Base-by-base conservation (phyloP, 2,797 vertebrate species). In the Poecilia velifera region DNA sequence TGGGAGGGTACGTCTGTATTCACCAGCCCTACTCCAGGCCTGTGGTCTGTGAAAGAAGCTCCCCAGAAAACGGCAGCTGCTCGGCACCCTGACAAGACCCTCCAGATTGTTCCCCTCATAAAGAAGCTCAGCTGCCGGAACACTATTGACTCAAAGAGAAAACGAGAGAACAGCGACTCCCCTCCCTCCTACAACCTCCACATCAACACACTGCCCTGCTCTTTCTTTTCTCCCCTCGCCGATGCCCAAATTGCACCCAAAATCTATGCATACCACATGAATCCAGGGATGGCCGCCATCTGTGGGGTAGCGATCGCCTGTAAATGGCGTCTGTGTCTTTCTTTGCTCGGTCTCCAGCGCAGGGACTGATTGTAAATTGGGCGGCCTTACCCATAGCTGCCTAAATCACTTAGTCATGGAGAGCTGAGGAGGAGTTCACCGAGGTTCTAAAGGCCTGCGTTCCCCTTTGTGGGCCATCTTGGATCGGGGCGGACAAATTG, bases 361-460 rank as follows among this genome's bases (percentile, higher is more conserved):
- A 80, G 87, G 84, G 82, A 91, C 84, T 86, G 90, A 92, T 93
- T 94, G 92, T 92, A 91, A 93, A 87, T 78, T 82, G 89, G 93
- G 86, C 90, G 57, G 89, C 88, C 89, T 86, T 90, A 88, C 88
- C 88, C 87, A 91, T 89, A 90, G 85, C 91, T 87, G 88, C 91
- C 89, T 91, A 93, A 94, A 94, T 94, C 92, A 94, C 94, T 94
- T 95, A 94, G 94, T 95, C 93, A 95, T 94, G 94, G 93, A 90
- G 87, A 41, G 79, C 80, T 87, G 76, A 86, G 89, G 86, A 80
- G 73, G 41, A 87, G 88, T 91, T 93, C 87, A 89, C 81, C 86
- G 83, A 90, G 86, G 88, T 86, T 92, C 92, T 89, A 85, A 75
- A 81, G 82, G 80, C 82, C 91, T 72, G 68, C 82, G 1, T 91